Percentiles rank a stretch among this genome's conserved stretches.
Evolutionary conservation across 2,888 invertebrate genomes (phyloP).

Genomic region (Apotomis capreana): DNA sequence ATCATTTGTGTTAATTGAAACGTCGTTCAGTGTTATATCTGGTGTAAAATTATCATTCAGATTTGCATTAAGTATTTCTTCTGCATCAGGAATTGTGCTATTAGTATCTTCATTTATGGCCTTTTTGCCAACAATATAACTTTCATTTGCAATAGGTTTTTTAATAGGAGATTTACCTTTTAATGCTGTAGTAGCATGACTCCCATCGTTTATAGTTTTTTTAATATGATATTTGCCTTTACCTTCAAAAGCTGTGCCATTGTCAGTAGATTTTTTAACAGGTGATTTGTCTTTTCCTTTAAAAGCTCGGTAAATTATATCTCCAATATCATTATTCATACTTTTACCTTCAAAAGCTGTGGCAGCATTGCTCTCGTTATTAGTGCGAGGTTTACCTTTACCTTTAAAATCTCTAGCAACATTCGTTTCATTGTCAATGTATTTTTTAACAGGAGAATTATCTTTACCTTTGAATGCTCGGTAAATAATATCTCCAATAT

Average conservation of each 20-base stretch:
- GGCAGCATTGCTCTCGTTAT: not conserved
- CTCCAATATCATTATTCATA: not conserved
- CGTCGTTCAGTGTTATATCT: slow-evolving; percentile 25
- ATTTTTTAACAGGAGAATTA: not conserved
- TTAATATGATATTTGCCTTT: too few species aligned
- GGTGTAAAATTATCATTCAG: slow-evolving; percentile 21
- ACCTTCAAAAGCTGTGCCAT: too few species aligned
- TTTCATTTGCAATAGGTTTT: slow-evolving; percentile 7
- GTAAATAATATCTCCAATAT: slow-evolving; percentile 9
- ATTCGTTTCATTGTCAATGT: not conserved
- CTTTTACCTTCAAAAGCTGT: not conserved
- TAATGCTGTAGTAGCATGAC: too few species aligned
- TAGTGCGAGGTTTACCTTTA: not conserved
- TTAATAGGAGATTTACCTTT: slow-evolving; percentile 3
- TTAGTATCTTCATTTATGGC: slow-evolving; percentile 17
- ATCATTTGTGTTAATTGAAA: slow-evolving; percentile 32
- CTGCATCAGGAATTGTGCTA: slow-evolving; percentile 10
- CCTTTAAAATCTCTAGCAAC: slow-evolving; percentile 1
- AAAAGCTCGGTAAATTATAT: slow-evolving; percentile 9
- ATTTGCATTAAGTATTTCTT: slow-evolving; percentile 18
- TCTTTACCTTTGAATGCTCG: not conserved
- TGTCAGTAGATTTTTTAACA: slow-evolving; percentile 1
- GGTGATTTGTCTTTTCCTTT: slow-evolving; percentile 5
- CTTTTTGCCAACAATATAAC: not conserved
- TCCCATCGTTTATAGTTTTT: too few species aligned